Percentiles rank a stretch among this genome's conserved stretches.
phyloP scores from a whole-genome alignment of 1,140 invertebrate genomes.

The Pogonus chalceus region DNA sequence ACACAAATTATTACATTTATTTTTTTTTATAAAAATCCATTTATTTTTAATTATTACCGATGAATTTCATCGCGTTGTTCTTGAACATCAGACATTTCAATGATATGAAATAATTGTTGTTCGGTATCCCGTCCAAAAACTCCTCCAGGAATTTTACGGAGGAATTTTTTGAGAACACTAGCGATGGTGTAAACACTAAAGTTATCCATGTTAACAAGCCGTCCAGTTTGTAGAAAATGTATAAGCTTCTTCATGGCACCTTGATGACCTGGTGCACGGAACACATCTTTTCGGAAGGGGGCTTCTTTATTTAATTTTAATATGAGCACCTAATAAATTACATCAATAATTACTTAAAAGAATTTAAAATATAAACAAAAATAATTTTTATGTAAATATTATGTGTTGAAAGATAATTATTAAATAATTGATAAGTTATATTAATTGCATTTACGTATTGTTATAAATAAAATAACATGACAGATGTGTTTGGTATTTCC shows the following conservation, averaged over 20 bases:
- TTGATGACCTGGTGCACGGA: constrained; percentile 87
- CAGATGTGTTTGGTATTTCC: no score
- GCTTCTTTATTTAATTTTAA: constrained; percentile 92
- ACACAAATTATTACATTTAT: constrained; percentile 22
- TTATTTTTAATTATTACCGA: constrained; percentile 45
- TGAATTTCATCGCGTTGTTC: constrained; percentile 87
- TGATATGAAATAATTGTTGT: constrained; percentile 78
- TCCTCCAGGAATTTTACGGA: constrained; percentile 93
- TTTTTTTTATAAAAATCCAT: constrained; percentile 1
- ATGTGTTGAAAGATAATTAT: constrained; percentile 5
- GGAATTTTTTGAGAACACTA: constrained; percentile 94
- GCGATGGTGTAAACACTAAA: constrained; percentile 98
- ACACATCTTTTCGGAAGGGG: constrained; percentile 84
- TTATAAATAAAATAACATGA: no score
- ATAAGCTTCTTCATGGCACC: constrained; percentile 93
- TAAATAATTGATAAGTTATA: constrained; percentile 9
- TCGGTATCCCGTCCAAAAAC: constrained; percentile 89
- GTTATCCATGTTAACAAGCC: constrained; percentile 94
- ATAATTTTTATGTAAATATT: constrained; percentile 7
- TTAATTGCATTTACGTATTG: constrained; percentile 13
- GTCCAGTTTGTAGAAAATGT: constrained; percentile 87
- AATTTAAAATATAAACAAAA: background rate
- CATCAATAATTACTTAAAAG: background rate
- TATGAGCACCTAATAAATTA: constrained; percentile 72
- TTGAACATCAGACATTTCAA: constrained; percentile 64